Conservation (phyloP, 2,797 vertebrate genomes). For the Pachyuromys duprasi region DNA sequence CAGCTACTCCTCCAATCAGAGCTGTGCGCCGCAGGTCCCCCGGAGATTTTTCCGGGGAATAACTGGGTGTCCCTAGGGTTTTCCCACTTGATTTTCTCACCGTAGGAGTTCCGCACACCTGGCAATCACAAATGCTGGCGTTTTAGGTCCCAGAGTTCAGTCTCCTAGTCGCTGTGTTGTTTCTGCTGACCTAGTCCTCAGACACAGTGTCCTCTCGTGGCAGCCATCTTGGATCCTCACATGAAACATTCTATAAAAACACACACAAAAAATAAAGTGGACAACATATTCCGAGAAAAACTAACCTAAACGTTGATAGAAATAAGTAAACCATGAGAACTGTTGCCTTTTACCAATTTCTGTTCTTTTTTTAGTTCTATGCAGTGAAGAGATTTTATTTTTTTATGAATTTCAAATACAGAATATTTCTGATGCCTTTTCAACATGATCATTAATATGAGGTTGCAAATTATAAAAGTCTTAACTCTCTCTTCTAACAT, state of each 20-base stretch:
- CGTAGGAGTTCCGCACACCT: no score
- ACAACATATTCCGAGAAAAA: background rate
- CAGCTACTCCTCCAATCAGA: no score
- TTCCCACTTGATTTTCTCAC: no score
- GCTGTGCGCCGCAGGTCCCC: no score
- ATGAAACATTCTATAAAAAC: background rate
- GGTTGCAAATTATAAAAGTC: background rate
- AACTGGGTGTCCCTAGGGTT: no score
- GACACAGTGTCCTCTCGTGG: no score
- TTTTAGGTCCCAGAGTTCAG: no score
- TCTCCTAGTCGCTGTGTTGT: no score
- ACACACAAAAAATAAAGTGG: background rate
- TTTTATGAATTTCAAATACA: slow-evolving; percentile 43
- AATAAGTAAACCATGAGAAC: background rate
- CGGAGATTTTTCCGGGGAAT: no score
- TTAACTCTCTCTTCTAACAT: background rate
- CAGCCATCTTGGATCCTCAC: no score
- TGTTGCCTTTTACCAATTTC: background rate
- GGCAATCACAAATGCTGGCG: no score
- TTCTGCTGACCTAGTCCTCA: no score
- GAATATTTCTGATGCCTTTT: slow-evolving; percentile 37
- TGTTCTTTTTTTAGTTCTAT: background rate
- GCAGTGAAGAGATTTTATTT: slow-evolving; percentile 12
- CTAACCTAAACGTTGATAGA: slow-evolving; percentile 41
- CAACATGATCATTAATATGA: background rate